Base-by-base conservation (phyloP, 2,797 vertebrate genomes). In the Cirrhinus molitorella region DNA sequence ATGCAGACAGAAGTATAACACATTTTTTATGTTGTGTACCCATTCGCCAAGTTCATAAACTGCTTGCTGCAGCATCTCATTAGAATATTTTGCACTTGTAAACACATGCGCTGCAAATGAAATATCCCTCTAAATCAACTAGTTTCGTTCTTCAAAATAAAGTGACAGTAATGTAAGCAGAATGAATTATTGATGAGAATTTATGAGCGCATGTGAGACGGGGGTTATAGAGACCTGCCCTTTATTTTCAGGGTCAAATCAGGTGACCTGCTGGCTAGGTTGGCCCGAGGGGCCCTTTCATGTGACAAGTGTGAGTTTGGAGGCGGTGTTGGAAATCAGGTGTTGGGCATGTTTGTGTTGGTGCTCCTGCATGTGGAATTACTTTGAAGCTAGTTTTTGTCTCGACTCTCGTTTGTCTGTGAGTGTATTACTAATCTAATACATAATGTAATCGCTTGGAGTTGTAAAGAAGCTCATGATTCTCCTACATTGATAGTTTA, bases 151-250 rank as follows among this genome's bases (percentile, higher is more conserved):
- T 76, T 79, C 83, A 84, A 86, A 88, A 77, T 79, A 79, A 88
- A 84, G 75, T 65, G 88, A 81, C 84, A 66, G 80, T 87, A 89
- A 88, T 86, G 77, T 87, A 86, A 88, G 73, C 89, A 81, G 70
- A 80, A 87, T 90, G 74, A 85, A 89, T 85, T 71, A 89, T 89
- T 88, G 78, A 89, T 87, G 83, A 80, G 66, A 61, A 63, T 78
- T 45, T 37, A 59, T 55, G 25, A 70, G 81, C 25, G n/a, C 45
- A 57, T 76, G 31, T 59, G 70, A 84, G 72, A 34, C 5, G 14
- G 47, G 23, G 70, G 72, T 79, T 80, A 74, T 14, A 51, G 51
- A 75, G 59, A 74, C 63, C 19, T 70, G 77, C 45, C 63, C 83
- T 83, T 63, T n/a, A 28, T 66, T 88, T 87, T 76, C 78, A 73